Evolutionary conservation across 1,140 invertebrate genomes (phyloP).

Genomic region (Lerema accius): DNA sequence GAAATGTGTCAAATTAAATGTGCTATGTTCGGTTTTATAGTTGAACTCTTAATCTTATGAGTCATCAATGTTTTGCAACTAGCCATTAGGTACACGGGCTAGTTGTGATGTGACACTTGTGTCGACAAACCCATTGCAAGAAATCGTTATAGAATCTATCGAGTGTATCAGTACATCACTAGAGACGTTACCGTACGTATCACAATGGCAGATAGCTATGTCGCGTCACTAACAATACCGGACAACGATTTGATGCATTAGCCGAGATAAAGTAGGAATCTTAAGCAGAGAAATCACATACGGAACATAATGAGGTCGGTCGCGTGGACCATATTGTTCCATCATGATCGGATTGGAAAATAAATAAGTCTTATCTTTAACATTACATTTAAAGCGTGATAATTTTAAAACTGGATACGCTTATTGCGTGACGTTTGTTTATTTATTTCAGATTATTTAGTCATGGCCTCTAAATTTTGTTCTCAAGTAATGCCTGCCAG

Average conservation of each 20-base stretch:
- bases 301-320: conserved; percentile 42
- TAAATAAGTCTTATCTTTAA: conserved; percentile 39
- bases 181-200: conserved; percentile 31
- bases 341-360: conserved; percentile 46
- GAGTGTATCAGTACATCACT: conserved; percentile 31
- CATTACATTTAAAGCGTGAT: conserved; percentile 21
- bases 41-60: background rate
- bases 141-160: conserved; percentile 7
- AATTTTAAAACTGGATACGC: background rate
- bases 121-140: background rate
- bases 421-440: background rate
- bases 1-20: too few relatives aligned
- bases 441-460: too few relatives aligned
- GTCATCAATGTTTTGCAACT: background rate
- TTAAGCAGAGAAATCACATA: conserved; percentile 53
- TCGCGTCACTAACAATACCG: conserved; percentile 51
- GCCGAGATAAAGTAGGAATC: conserved; percentile 46
- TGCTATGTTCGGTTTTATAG: background rate
- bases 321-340: conserved; percentile 49
- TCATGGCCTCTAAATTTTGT: too few relatives aligned
- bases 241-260: conserved; percentile 56
- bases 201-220: conserved; percentile 44
- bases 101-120: background rate
- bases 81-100: background rate
- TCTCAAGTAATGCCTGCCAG: too few relatives aligned